A percentile compares a stretch with the other conserved stretches of the same genome.
Conservation (phyloP, 2,797 vertebrate species). For the Arctocebus calabarensis region DNA sequence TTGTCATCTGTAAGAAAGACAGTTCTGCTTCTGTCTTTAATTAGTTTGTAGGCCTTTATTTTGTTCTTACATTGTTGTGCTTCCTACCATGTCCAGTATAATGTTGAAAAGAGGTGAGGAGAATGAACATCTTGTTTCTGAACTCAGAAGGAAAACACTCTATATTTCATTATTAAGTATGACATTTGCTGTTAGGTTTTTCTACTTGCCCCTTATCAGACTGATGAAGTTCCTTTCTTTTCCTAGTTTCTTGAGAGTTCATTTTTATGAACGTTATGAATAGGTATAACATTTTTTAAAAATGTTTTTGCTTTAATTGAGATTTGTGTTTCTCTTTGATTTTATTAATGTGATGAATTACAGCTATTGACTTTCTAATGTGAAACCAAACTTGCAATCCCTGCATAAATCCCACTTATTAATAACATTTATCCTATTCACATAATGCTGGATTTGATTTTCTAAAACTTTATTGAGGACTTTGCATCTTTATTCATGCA, state of each 20-base stretch:
- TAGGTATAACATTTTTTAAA: background rate
- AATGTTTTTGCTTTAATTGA: slow-evolving; percentile 22
- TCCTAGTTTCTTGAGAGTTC: background rate
- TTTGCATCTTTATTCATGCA: background rate
- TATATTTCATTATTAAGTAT: background rate
- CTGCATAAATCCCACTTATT: background rate
- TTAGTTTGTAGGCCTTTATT: background rate
- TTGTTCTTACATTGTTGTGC: background rate
- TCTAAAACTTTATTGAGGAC: background rate
- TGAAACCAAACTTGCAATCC: background rate
- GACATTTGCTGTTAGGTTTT: background rate
- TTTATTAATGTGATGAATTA: slow-evolving; percentile 14
- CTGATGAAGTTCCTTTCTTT: background rate
- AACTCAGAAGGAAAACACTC: background rate
- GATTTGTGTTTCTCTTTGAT: slow-evolving; percentile 36
- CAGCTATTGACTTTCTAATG: background rate
- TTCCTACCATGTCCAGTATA: background rate
- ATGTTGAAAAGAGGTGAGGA: background rate
- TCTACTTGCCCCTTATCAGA: background rate
- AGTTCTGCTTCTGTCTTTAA: background rate
- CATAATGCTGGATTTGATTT: background rate
- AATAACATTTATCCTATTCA: slow-evolving; percentile 26
- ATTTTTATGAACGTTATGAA: background rate
- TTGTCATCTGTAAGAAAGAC: background rate
- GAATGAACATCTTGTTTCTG: background rate